These are phyloP conservation scores for Cisticola juncidis DNA, from an alignment of 2,113 vertebrate species.

Conservation along the genomic window DNA sequence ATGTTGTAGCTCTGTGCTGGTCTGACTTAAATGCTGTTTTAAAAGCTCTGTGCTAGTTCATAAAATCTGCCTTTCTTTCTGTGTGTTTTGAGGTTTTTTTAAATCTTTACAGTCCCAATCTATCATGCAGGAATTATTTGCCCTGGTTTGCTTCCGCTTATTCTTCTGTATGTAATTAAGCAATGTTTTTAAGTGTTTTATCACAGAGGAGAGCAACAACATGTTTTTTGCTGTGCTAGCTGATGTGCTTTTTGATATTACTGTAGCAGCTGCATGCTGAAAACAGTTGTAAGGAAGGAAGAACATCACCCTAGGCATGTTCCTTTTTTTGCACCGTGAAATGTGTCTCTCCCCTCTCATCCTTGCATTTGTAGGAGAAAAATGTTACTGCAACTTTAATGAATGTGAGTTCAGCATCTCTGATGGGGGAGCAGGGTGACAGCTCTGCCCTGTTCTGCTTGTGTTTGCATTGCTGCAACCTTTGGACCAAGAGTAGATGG, in stretches of 20 bases:
- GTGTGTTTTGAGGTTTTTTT: neutral
- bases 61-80: neutral
- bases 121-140: constrained; percentile 25
- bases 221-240: constrained; percentile 35
- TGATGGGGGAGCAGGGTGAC: neutral
- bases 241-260: constrained; percentile 50
- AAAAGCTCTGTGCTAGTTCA: neutral
- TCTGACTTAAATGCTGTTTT: neutral
- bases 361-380: neutral
- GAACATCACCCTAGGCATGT: constrained; percentile 11
- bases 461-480: neutral
- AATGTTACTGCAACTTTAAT: neutral
- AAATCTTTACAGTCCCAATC: neutral
- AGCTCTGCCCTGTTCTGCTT: neutral
- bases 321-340: neutral
- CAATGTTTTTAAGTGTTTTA: constrained; percentile 17
- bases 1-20: neutral
- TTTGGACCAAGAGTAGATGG: neutral
- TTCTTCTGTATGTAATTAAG: constrained; percentile 31
- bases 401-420: neutral
- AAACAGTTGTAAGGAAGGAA: constrained; percentile 25
- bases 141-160: constrained; percentile 11
- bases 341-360: neutral
- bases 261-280: constrained; percentile 38
- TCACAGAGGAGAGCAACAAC: constrained; percentile 8